phyloP scores from a whole-genome alignment of 37 sponge, comb jelly and placozoan species.

The Aplysina aerophoba region DNA sequence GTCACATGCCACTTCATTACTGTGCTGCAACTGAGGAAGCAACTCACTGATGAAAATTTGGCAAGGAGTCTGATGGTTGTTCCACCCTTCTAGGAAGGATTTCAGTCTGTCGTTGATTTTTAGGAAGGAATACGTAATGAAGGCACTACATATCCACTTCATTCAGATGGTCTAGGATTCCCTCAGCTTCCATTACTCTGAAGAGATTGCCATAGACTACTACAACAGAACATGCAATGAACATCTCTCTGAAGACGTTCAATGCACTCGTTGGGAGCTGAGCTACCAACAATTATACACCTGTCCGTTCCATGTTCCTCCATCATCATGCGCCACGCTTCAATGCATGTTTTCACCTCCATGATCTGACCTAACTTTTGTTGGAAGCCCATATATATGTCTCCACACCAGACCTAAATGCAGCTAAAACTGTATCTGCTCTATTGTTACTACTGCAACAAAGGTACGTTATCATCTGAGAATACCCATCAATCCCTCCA shows the following conservation, averaged over 20 bases:
- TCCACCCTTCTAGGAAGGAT: constrained; percentile 43
- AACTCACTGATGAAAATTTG: no score
- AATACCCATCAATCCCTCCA: no score
- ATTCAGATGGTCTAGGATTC: constrained; percentile 28
- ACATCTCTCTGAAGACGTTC: constrained; percentile 43
- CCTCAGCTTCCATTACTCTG: constrained; percentile 41
- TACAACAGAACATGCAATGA: constrained; percentile 22
- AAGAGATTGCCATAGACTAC: constrained; percentile 38
- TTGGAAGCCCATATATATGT: no score
- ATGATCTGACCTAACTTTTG: no score
- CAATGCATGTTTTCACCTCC: no score
- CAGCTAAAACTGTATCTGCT: no score
- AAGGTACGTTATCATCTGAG: no score
- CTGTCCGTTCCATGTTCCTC: background rate
- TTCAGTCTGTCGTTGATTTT: constrained; percentile 36
- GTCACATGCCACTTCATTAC: no score
- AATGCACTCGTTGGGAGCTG: constrained; percentile 50
- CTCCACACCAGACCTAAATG: no score
- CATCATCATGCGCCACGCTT: background rate
- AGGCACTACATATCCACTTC: constrained; percentile 38
- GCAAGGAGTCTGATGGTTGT: constrained; percentile 23
- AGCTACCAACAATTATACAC: constrained; percentile 21
- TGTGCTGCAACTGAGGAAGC: no score
- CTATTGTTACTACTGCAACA: background rate
- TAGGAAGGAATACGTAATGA: constrained; percentile 36